Evolutionary conservation across 2,888 invertebrate genomes (phyloP).

Genomic region (Chrysolina oricalcia): DNA sequence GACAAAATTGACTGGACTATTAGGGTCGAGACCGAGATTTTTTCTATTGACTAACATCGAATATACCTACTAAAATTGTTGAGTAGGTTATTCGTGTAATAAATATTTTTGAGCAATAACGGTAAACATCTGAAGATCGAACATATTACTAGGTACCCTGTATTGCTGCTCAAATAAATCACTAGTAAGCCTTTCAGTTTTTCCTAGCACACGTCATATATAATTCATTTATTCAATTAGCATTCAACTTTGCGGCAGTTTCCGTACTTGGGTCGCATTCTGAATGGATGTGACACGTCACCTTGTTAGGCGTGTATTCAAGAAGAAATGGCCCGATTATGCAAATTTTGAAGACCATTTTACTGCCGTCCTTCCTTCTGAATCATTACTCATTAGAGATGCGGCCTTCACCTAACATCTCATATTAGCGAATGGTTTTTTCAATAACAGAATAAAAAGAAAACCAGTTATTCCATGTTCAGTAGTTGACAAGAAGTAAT

Average conservation of each 20-base stretch:
- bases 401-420: slow-evolving; percentile 21
- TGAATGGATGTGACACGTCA: slow-evolving; percentile 35
- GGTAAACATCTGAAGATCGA: too few relatives aligned
- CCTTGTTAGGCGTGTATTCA: slow-evolving; percentile 32
- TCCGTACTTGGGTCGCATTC: slow-evolving; percentile 27
- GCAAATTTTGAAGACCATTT: slow-evolving; percentile 38
- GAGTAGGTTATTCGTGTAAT: too few relatives aligned
- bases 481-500: neutral
- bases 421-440: neutral
- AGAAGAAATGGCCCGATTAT: slow-evolving; percentile 39
- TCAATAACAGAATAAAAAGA: neutral
- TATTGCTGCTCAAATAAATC: neutral
- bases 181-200: neutral
- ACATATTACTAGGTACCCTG: too few relatives aligned
- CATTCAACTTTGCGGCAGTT: slow-evolving; percentile 14
- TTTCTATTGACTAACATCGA: too few relatives aligned
- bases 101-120: too few relatives aligned
- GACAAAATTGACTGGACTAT: too few relatives aligned
- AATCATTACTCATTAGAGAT: slow-evolving; percentile 20
- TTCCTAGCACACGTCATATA: neutral
- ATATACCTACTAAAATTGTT: too few relatives aligned
- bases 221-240: slow-evolving; percentile 21
- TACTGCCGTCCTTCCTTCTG: slow-evolving; percentile 30
- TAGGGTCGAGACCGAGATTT: too few relatives aligned
- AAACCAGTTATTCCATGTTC: neutral